Evolutionary conservation across 2,797 vertebrate genomes (phyloP).

Genomic region (Neoniphon sammara): DNA sequence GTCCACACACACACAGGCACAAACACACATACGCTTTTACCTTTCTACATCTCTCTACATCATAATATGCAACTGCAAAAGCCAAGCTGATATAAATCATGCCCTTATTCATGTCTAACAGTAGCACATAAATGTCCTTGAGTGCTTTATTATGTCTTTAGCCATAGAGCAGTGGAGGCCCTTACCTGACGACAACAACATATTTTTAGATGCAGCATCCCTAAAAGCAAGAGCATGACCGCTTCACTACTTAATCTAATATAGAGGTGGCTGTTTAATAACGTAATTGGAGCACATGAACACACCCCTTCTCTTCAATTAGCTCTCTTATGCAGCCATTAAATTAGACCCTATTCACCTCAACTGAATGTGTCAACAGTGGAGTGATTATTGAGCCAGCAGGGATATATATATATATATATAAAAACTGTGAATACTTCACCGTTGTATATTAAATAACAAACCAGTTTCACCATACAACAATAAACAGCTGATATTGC

Average conservation of each 20-base stretch:
- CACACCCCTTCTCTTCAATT: constrained; percentile 65
- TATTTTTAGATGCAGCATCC: constrained; percentile 54
- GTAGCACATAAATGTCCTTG: constrained; percentile 15
- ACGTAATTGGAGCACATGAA: constrained; percentile 68
- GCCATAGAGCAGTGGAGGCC: constrained; percentile 29
- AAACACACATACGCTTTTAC: background rate
- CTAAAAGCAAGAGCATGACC: constrained; percentile 64
- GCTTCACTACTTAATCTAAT: constrained; percentile 68
- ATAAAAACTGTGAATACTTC: constrained; percentile 51
- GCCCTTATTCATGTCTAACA: constrained; percentile 2
- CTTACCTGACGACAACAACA: constrained; percentile 40
- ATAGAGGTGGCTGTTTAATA: constrained; percentile 62
- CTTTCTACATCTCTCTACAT: background rate
- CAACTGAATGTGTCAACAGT: constrained; percentile 46
- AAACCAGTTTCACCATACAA: constrained; percentile 25
- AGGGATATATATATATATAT: constrained; percentile 51
- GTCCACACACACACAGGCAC: background rate
- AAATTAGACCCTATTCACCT: constrained; percentile 56
- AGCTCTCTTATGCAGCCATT: constrained; percentile 61
- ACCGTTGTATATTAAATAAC: constrained; percentile 52
- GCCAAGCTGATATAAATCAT: background rate
- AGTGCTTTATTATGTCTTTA: constrained; percentile 52
- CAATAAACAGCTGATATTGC: constrained; percentile 38
- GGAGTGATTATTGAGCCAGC: constrained; percentile 39
- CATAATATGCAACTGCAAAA: constrained; percentile 7